A percentile compares a stretch with the other conserved stretches of the same genome.
Evolutionary conservation across 1,140 invertebrate species (phyloP).

Genomic region (Neoseiulus cucumeris): DNA sequence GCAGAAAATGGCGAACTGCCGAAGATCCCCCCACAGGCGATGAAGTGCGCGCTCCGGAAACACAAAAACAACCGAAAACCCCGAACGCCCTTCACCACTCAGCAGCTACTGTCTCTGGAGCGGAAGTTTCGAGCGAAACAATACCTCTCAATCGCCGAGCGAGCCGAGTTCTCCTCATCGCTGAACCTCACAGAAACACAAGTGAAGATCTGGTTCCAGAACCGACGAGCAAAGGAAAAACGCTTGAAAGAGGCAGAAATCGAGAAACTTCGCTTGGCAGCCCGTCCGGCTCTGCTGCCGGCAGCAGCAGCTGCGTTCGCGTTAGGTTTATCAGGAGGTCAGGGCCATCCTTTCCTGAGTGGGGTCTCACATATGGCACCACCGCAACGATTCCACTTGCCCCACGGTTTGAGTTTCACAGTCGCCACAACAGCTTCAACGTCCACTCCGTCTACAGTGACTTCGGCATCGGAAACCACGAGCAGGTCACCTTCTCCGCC

Average conservation of each 20-base stretch:
- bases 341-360: neutral
- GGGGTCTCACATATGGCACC: neutral
- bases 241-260: slow-evolving; percentile 30
- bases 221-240: slow-evolving; percentile 37
- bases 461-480: neutral
- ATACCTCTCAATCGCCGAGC: slow-evolving; percentile 84
- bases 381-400: neutral
- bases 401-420: no score
- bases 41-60: slow-evolving; percentile 76
- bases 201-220: slow-evolving; percentile 43
- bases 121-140: slow-evolving; percentile 90
- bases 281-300: slow-evolving; percentile 11
- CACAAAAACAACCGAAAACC: slow-evolving; percentile 93
- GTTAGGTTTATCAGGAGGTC: neutral
- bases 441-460: no score
- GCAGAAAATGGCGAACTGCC: slow-evolving; percentile 50
- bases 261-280: slow-evolving; percentile 29
- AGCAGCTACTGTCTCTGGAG: slow-evolving; percentile 78
- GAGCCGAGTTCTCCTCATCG: slow-evolving; percentile 85
- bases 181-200: slow-evolving; percentile 73
- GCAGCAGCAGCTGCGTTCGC: neutral
- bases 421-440: no score
- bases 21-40: slow-evolving; percentile 37
- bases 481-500: neutral
- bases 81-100: slow-evolving; percentile 86